phyloP scores from a whole-genome alignment of 37 sponge, comb jelly and placozoan species.

The Diacarnus erythraeanus region DNA sequence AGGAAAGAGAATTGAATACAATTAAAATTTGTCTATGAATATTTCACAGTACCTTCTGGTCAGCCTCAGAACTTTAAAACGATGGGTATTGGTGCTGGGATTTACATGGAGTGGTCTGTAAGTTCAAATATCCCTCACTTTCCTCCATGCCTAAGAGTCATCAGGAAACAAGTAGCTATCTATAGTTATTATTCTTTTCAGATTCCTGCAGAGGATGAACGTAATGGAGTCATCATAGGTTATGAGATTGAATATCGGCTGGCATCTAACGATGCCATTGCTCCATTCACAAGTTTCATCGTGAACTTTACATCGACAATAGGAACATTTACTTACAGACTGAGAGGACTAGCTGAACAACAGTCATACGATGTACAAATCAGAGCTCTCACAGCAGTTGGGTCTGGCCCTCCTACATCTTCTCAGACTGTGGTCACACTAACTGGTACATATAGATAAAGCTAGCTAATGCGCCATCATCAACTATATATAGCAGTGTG shows the following conservation, averaged over 20 bases:
- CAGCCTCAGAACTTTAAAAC: conserved; percentile 40
- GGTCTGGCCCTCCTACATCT: conserved; percentile 39
- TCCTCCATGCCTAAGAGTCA: too few relatives aligned
- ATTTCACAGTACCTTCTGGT: conserved; percentile 43
- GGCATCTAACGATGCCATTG: neutral
- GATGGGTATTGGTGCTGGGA: neutral
- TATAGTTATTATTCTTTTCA: too few relatives aligned
- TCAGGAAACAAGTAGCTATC: too few relatives aligned
- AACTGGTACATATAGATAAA: neutral
- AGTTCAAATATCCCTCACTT: neutral
- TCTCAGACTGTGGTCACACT: neutral
- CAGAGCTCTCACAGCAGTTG: conserved; percentile 43
- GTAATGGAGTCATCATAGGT: conserved; percentile 50
- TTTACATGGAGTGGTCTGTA: conserved; percentile 46
- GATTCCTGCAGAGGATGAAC: conserved; percentile 20
- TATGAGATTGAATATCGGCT: conserved; percentile 51
- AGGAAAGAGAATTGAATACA: too few relatives aligned
- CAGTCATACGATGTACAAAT: conserved; percentile 41
- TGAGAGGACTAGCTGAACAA: conserved; percentile 25
- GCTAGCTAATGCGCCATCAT: too few relatives aligned
- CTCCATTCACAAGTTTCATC: neutral
- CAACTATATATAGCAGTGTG: too few relatives aligned
- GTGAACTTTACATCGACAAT: neutral
- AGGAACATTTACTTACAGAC: neutral
- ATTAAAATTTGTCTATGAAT: too few relatives aligned